Base-by-base conservation (phyloP, 2,113 vertebrate species). In the Alligator mississippiensis region DNA sequence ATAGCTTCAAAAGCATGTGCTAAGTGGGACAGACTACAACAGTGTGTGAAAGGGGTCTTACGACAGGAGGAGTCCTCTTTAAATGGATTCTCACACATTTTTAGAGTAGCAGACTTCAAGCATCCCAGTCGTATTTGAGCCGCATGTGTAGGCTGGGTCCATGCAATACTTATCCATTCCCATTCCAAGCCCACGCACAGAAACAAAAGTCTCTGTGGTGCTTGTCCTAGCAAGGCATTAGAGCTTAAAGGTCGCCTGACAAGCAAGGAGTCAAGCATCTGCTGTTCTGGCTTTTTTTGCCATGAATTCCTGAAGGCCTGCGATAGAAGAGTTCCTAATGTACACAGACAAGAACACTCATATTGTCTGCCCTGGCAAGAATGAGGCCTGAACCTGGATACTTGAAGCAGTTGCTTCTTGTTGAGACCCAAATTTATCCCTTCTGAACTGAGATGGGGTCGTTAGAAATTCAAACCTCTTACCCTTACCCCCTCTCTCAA, bases 161-260 rank as follows among this genome's bases (percentile, higher is more conserved):
- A 77, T 76, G 34, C 61, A 93, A 80, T 85, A 92, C 58, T 90
- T 83, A 92, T 88, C 80, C 89, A 90, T 84, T 84, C 66, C 87
- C 90, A 95, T 96, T 95, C 94, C 96, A 97, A 96, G 25, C 96
- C 90, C 83, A 96, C 95, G 94, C 87, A 81, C 14, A 78, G 81
- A 85, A 54, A 93, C 76, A n/a, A 66, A 21, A 4, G 21, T 8
- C 62, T 85, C 38, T 89, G 72, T 77, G 82, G 93, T 24, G 76
- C 38, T 28, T 94, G 55, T 85, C 92, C 80, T 82, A 93, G 66
- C 82, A 88, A 94, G 47, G 64, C 90, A 94, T 89, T 82, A 87
- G 70, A 94, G 80, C 85, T 94, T 90, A 96, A 97, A 97, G 95
- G 95, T 93, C 92, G 90, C 64, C 82, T 81, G 94, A 80, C 68